Conservation (phyloP, 2,888 invertebrate species). For the Agriopis marginaria region DNA sequence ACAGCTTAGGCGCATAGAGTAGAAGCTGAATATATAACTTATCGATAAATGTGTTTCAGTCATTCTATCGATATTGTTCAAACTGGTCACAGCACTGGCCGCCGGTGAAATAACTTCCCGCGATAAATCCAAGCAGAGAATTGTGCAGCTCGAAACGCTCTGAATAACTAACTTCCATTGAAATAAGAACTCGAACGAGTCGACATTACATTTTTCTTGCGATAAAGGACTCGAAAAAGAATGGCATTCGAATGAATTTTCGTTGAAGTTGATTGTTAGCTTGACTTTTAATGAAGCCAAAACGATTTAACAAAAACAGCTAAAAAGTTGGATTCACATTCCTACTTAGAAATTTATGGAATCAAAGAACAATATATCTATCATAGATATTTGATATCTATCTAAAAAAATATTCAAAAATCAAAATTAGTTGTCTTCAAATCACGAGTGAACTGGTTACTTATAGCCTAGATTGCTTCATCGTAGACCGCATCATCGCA, state of each 20-base stretch:
- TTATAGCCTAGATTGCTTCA: too few species aligned
- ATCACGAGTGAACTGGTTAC: too few species aligned
- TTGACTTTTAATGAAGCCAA: constrained; percentile 19
- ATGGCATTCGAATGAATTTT: constrained; percentile 24
- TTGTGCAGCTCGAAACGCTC: constrained; percentile 58
- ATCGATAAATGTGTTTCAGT: too few species aligned
- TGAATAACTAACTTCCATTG: constrained; percentile 66
- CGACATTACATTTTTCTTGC: constrained; percentile 58
- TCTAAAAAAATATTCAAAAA: too few species aligned
- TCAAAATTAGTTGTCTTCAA: too few species aligned
- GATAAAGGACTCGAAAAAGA: constrained; percentile 48
- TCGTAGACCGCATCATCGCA: too few species aligned
- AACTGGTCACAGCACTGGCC: constrained; percentile 16
- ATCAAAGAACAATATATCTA: too few species aligned
- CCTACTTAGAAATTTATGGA: too few species aligned
- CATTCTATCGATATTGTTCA: background rate
- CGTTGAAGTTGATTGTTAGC: constrained; percentile 7
- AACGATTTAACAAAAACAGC: background rate
- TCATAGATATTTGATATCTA: too few species aligned
- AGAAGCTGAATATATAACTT: too few species aligned
- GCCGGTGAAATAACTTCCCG: constrained; percentile 59
- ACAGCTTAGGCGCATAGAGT: too few species aligned
- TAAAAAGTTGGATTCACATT: background rate
- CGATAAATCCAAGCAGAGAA: constrained; percentile 64
- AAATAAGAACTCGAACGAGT: constrained; percentile 62